phyloP scores from a whole-genome alignment of 2,797 vertebrate genomes.

The Pipistrellus nathusii region DNA sequence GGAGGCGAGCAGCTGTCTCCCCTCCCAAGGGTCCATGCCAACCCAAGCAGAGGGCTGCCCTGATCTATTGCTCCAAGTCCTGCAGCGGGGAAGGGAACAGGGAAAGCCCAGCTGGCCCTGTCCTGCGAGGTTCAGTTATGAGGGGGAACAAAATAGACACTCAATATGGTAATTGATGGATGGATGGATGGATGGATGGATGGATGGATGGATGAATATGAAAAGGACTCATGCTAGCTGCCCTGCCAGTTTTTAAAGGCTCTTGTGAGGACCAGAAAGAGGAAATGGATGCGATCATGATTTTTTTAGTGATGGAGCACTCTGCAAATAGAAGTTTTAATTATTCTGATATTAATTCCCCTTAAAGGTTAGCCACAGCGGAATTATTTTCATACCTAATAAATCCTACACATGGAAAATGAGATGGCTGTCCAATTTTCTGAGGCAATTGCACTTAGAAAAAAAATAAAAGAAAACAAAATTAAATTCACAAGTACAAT shows the following conservation, averaged over 20 bases:
- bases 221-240: background rate
- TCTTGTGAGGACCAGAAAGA: background rate
- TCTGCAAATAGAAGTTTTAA: background rate
- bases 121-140: background rate
- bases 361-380: background rate
- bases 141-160: background rate
- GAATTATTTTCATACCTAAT: constrained; percentile 35
- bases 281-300: background rate
- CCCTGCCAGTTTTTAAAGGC: background rate
- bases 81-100: background rate
- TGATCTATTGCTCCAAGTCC: background rate
- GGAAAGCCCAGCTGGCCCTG: background rate
- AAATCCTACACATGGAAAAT: background rate
- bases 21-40: background rate
- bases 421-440: constrained; percentile 23
- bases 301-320: background rate
- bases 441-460: background rate
- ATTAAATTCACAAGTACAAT: constrained; percentile 11
- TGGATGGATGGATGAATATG: background rate
- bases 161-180: background rate
- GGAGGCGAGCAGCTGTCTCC: background rate
- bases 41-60: background rate
- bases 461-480: constrained; percentile 10
- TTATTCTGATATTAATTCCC: background rate
- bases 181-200: background rate